These are phyloP conservation scores for Creontiades dilutus DNA, from an alignment of 2,888 invertebrate species.

Conservation along the genomic window DNA sequence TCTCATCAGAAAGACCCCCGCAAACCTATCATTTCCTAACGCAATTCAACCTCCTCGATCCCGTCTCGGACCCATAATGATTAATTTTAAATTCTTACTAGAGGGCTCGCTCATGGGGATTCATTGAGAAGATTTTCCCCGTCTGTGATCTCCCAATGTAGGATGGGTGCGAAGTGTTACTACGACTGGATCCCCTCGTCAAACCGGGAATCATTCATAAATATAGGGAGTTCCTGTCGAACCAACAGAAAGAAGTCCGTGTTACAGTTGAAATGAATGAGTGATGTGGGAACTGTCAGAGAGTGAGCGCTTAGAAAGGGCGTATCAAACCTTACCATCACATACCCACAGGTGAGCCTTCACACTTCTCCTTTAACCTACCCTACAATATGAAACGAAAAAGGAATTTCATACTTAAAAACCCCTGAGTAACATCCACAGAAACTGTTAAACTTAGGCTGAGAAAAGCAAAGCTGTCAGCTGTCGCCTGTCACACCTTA, in stretches of 20 bases:
- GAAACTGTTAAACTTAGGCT: too few species aligned
- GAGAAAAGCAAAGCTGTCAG: too few species aligned
- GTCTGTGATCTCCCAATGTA: background rate
- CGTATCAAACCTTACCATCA: too few species aligned
- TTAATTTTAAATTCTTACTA: slow-evolving; percentile 56
- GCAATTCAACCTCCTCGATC: slow-evolving; percentile 51
- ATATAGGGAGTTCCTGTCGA: slow-evolving; percentile 10
- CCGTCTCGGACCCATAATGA: slow-evolving; percentile 62
- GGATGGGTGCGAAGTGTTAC: slow-evolving; percentile 49
- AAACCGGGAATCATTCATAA: slow-evolving; percentile 51
- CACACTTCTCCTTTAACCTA: too few species aligned
- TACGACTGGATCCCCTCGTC: slow-evolving; percentile 21
- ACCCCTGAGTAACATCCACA: too few species aligned
- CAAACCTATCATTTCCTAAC: slow-evolving; percentile 70
- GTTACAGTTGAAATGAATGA: slow-evolving; percentile 6
- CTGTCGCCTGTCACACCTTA: too few species aligned
- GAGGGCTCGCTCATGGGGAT: slow-evolving; percentile 11
- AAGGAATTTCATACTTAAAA: too few species aligned
- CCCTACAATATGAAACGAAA: too few species aligned
- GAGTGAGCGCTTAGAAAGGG: background rate
- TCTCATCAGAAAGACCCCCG: slow-evolving; percentile 66
- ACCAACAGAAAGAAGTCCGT: background rate
- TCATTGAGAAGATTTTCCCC: slow-evolving; percentile 19
- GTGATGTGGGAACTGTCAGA: background rate
- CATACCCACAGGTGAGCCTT: too few species aligned